Evolutionary conservation across 2,888 invertebrate species (phyloP).

Genomic region (Furcula furcula): DNA sequence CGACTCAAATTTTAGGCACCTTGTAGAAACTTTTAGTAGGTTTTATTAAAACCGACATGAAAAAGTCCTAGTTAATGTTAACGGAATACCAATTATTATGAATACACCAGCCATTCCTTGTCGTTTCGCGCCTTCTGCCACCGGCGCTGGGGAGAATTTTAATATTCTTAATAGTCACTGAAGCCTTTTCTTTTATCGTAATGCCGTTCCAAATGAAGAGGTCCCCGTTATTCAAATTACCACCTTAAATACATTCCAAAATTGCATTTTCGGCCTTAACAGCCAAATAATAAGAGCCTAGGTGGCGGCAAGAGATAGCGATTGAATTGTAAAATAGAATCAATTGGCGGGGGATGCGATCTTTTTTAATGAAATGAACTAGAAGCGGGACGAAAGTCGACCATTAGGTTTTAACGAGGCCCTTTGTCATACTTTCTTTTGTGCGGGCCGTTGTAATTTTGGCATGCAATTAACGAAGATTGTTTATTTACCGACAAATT

Average conservation of each 20-base stretch:
- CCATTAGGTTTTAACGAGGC: slow-evolving; percentile 72
- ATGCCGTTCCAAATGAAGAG: slow-evolving; percentile 65
- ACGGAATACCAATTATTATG: no score
- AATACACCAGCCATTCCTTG: no score
- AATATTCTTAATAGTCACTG: slow-evolving; percentile 54
- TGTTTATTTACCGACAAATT: no score
- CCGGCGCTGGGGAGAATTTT: no score
- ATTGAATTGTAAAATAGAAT: slow-evolving; percentile 62
- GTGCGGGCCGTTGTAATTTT: slow-evolving; percentile 52
- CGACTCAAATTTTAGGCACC: no score
- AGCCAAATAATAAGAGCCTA: slow-evolving; percentile 27
- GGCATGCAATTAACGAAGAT: slow-evolving; percentile 62
- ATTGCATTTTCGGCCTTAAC: slow-evolving; percentile 24
- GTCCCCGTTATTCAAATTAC: slow-evolving; percentile 42
- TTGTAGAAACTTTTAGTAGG: no score
- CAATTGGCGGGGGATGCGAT: slow-evolving; percentile 65
- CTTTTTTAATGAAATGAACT: slow-evolving; percentile 75
- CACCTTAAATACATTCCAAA: slow-evolving; percentile 25
- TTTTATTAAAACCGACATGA: no score
- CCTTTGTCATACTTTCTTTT: slow-evolving; percentile 77
- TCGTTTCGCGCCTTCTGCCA: no score
- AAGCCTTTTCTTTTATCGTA: slow-evolving; percentile 67
- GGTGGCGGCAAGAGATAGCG: slow-evolving; percentile 29
- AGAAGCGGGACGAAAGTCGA: slow-evolving; percentile 65
- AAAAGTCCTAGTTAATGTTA: no score